phyloP scores from a whole-genome alignment of 1,140 invertebrate species.

The Aphelinus atriplicis region DNA sequence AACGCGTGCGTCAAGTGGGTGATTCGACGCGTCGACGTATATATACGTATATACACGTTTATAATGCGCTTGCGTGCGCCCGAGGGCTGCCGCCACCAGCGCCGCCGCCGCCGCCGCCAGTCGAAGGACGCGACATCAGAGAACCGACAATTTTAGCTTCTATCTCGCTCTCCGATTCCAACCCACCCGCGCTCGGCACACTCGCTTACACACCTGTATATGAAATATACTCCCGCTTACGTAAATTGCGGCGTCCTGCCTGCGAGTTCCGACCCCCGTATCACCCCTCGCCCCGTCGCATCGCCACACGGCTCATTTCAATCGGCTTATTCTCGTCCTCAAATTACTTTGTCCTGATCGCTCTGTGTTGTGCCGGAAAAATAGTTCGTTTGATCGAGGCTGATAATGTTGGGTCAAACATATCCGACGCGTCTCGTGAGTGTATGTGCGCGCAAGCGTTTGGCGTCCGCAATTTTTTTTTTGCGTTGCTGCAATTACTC shows the following conservation, averaged over 20 bases:
- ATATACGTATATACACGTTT: too few relatives aligned
- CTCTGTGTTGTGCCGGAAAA: too few relatives aligned
- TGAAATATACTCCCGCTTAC: conserved; percentile 14
- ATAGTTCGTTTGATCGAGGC: too few relatives aligned
- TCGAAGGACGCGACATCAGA: conserved; percentile 26
- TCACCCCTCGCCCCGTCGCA: conserved; percentile 22
- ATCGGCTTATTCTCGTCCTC: too few relatives aligned
- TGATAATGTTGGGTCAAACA: too few relatives aligned
- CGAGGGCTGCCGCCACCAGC: conserved; percentile 27
- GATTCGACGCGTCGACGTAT: conserved; percentile 2
- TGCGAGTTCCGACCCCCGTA: background rate
- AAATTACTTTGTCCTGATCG: too few relatives aligned
- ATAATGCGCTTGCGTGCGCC: background rate
- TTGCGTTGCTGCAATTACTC: too few relatives aligned
- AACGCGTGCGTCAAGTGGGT: conserved; percentile 6
- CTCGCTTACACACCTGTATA: background rate
- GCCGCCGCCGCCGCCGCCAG: conserved; percentile 31
- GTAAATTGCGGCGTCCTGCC: conserved; percentile 9
- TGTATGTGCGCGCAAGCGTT: too few relatives aligned
- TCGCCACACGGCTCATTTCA: background rate
- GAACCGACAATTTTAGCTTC: conserved; percentile 25
- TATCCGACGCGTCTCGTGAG: too few relatives aligned
- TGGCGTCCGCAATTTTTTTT: too few relatives aligned
- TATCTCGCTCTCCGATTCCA: background rate
- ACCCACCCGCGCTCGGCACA: conserved; percentile 8